These are phyloP conservation scores for Sprattus sprattus DNA, from an alignment of 2,113 vertebrate genomes.

Conservation along the genomic window DNA sequence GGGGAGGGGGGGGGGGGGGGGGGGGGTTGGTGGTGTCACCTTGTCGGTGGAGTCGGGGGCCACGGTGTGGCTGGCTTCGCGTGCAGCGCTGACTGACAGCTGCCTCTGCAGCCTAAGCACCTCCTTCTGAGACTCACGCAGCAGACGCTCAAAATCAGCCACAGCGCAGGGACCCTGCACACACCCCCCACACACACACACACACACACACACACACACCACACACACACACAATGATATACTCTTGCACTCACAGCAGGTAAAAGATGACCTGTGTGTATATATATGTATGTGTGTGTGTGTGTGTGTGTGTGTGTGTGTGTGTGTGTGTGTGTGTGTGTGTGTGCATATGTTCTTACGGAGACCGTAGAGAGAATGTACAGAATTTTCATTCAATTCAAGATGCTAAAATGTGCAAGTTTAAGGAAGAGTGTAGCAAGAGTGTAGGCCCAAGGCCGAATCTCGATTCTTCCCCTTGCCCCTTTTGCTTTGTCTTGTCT, in stretches of 20 bases:
- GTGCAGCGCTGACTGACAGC: slow-evolving; percentile 77
- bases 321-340: neutral
- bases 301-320: neutral
- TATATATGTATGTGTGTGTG: neutral
- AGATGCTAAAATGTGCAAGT: neutral
- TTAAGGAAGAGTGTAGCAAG: neutral
- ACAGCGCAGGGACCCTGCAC: slow-evolving; percentile 64
- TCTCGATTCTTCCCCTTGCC: no score
- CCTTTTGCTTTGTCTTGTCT: no score
- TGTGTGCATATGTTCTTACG: neutral
- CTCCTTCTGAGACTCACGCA: slow-evolving; percentile 91
- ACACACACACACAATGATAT: neutral
- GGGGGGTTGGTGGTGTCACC: neutral
- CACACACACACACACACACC: neutral
- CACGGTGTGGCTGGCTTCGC: slow-evolving; percentile 29
- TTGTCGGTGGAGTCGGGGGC: neutral
- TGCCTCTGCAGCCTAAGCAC: slow-evolving; percentile 92
- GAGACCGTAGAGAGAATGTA: neutral
- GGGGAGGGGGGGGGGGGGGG: neutral
- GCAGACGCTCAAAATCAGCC: slow-evolving; percentile 81
- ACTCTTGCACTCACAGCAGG: neutral
- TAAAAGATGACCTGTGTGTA: neutral
- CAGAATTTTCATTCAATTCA: neutral
- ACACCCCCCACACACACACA: slow-evolving; percentile 46
- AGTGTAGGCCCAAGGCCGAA: neutral